These are phyloP conservation scores for Pipa parva DNA, from an alignment of 2,113 vertebrate genomes.

Conservation along the genomic window DNA sequence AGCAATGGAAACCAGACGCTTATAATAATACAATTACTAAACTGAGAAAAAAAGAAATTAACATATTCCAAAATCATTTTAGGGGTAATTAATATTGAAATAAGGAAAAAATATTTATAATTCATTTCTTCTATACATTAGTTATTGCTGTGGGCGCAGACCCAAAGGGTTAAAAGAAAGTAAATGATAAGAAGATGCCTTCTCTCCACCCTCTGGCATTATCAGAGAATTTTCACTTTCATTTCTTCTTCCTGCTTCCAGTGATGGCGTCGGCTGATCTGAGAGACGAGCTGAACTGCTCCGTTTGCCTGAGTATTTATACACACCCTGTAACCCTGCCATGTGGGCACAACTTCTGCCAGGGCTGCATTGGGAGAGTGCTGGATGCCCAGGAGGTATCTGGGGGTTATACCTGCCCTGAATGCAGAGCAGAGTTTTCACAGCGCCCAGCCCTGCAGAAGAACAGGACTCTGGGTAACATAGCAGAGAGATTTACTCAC, in stretches of 20 bases:
- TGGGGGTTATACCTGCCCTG: constrained; percentile 27
- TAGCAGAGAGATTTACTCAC: not conserved
- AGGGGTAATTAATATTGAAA: too few species aligned
- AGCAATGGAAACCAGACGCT: too few species aligned
- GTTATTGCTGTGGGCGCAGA: not conserved
- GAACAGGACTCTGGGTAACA: constrained; percentile 37
- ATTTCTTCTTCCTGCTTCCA: not conserved
- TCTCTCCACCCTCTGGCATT: not conserved
- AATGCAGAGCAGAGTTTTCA: constrained; percentile 26
- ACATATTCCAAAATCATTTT: not conserved
- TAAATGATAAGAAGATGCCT: too few species aligned
- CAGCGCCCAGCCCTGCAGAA: constrained; percentile 14
- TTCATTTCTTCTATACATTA: not conserved
- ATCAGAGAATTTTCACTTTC: not conserved
- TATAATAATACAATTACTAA: not conserved
- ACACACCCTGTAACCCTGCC: constrained; percentile 34
- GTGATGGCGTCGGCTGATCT: constrained; percentile 23
- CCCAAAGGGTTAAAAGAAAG: not conserved
- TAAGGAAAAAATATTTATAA: not conserved
- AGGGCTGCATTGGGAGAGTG: constrained; percentile 18
- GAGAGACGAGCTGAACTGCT: constrained; percentile 40
- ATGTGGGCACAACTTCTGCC: constrained; percentile 48
- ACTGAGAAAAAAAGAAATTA: not conserved
- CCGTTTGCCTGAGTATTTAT: constrained; percentile 41
- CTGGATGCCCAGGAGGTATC: constrained; percentile 19